These are phyloP conservation scores for Dolichomitus sp. DNA, from an alignment of 2,888 invertebrate species.

Conservation along the genomic window DNA sequence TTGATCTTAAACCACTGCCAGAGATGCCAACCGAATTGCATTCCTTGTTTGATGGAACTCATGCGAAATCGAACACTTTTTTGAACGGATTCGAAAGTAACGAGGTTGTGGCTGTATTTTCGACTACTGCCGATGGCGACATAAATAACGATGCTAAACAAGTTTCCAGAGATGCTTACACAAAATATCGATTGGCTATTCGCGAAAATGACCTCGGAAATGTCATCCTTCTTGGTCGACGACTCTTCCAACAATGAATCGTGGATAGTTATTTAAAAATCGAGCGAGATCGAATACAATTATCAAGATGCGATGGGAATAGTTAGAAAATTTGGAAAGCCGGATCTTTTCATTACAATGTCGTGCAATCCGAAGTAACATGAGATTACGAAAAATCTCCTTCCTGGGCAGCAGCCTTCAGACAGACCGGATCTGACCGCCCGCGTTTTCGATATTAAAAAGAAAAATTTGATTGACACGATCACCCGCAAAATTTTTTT, in stretches of 20 bases:
- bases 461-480: constrained; percentile 42
- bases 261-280: too few relatives aligned
- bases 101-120: neutral
- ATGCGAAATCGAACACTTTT: constrained; percentile 52
- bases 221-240: too few relatives aligned
- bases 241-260: too few relatives aligned
- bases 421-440: constrained; percentile 68
- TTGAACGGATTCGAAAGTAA: neutral
- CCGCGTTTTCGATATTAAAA: too few relatives aligned
- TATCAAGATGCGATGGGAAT: constrained; percentile 64
- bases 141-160: neutral
- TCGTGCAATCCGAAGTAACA: too few relatives aligned
- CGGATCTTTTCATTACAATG: constrained; percentile 64
- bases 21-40: constrained; percentile 44
- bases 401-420: constrained; percentile 59
- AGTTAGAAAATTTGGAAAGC: constrained; percentile 67
- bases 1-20: constrained; percentile 38
- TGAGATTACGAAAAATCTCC: too few relatives aligned
- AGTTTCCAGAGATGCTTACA: neutral
- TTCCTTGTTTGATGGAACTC: constrained; percentile 50
- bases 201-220: neutral
- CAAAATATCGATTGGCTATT: neutral
- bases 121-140: neutral
- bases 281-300: too few relatives aligned
- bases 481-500: constrained; percentile 61